phyloP scores from a whole-genome alignment of 92 coral and sea anemone species.

The Bergia puertoricense region DNA sequence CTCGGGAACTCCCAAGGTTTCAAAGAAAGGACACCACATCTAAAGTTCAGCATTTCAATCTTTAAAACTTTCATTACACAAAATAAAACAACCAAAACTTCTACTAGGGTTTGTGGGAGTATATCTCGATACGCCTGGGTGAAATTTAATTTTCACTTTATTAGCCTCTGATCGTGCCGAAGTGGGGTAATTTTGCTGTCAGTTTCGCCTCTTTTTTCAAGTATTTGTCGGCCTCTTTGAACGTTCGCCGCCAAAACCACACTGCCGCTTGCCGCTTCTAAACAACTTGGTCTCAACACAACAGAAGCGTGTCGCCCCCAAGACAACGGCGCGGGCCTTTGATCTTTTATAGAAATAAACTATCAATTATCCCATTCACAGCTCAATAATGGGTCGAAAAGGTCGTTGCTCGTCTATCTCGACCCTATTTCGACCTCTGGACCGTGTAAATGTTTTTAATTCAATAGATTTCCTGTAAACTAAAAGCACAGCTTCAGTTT shows the following conservation, averaged over 20 bases:
- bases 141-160: slow-evolving; percentile 15
- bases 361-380: slow-evolving; percentile 40
- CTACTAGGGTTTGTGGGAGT: slow-evolving; percentile 2
- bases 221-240: slow-evolving; percentile 41
- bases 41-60: neutral
- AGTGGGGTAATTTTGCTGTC: slow-evolving; percentile 32
- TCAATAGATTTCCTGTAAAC: slow-evolving; percentile 21
- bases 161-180: slow-evolving; percentile 35
- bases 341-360: slow-evolving; percentile 35
- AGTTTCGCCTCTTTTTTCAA: slow-evolving; percentile 36
- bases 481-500: neutral
- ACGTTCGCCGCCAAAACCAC: slow-evolving; percentile 35
- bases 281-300: slow-evolving; percentile 35
- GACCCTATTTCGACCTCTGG: slow-evolving; percentile 38
- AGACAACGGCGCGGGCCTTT: slow-evolving; percentile 39
- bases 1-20: neutral
- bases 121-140: slow-evolving; percentile 16
- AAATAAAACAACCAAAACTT: neutral
- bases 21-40: neutral
- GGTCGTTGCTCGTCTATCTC: slow-evolving; percentile 30
- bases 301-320: slow-evolving; percentile 41
- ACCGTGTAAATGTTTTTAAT: slow-evolving; percentile 40
- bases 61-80: neutral
- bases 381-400: slow-evolving; percentile 35
- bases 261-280: slow-evolving; percentile 37